A percentile compares a stretch with the other conserved stretches of the same genome.
Conservation (phyloP, 2,888 invertebrate species). For the Theodoxus fluviatilis region DNA sequence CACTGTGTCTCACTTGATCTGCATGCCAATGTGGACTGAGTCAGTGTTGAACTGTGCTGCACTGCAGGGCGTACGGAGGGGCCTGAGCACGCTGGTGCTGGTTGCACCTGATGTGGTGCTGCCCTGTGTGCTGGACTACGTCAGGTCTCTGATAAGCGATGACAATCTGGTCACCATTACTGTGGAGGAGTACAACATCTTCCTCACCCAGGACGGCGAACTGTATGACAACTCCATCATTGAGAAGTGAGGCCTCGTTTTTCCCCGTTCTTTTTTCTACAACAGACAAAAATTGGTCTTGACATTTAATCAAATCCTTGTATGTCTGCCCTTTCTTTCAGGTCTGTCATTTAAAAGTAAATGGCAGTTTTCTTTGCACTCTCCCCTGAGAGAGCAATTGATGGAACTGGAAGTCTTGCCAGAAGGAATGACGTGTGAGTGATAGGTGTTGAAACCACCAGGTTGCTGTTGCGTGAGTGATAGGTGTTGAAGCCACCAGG, state of each 20-base stretch:
- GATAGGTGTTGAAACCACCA: too few relatives aligned
- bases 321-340: not conserved
- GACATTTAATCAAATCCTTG: not conserved
- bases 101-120: conserved; percentile 75
- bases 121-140: conserved; percentile 72
- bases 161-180: conserved; percentile 74
- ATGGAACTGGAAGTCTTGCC: too few relatives aligned
- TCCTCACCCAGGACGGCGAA: conserved; percentile 85
- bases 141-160: conserved; percentile 70
- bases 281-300: not conserved
- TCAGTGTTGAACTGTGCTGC: not conserved
- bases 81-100: conserved; percentile 76
- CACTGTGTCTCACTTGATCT: too few relatives aligned
- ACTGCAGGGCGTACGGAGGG: conserved; percentile 69
- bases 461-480: too few relatives aligned
- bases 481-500: too few relatives aligned
- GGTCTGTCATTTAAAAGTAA: too few relatives aligned
- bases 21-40: too few relatives aligned
- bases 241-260: conserved; percentile 67
- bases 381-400: too few relatives aligned
- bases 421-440: too few relatives aligned
- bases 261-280: not conserved
- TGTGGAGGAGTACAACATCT: conserved; percentile 79
- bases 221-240: conserved; percentile 87
- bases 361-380: too few relatives aligned